These are phyloP conservation scores for Tryphoninae sp. DNA, from an alignment of 2,888 invertebrate genomes.

Conservation along the genomic window DNA sequence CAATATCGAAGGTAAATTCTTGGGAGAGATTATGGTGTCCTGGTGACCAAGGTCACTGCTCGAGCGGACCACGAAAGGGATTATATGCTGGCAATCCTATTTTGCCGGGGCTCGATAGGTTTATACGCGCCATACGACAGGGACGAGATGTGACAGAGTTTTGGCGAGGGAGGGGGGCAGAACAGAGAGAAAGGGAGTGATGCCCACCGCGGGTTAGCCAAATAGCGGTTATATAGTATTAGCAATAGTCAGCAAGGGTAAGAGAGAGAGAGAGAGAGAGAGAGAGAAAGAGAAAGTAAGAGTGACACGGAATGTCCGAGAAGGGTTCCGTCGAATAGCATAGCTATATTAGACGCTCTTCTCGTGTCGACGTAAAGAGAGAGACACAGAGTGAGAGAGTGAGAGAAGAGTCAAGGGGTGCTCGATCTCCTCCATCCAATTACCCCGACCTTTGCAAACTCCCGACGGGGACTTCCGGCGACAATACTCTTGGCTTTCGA, in stretches of 20 bases:
- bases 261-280: constrained; percentile 41
- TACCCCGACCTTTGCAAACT: constrained; percentile 75
- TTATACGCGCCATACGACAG: constrained; percentile 63
- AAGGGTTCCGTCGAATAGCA: constrained; percentile 32
- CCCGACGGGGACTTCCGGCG: constrained; percentile 73
- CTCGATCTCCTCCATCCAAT: constrained; percentile 78
- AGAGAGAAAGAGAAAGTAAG: constrained; percentile 35
- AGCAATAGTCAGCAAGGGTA: constrained; percentile 48
- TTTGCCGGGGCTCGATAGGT: constrained; percentile 64
- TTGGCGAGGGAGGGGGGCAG: constrained; percentile 47
- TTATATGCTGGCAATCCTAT: background rate
- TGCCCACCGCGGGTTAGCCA: constrained; percentile 56
- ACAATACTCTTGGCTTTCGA: constrained; percentile 71
- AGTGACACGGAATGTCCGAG: constrained; percentile 54
- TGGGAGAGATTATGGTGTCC: constrained; percentile 27
- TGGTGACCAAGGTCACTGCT: constrained; percentile 10
- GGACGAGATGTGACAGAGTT: constrained; percentile 55
- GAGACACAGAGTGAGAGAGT: constrained; percentile 16
- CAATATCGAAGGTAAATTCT: constrained; percentile 24
- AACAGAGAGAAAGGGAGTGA: constrained; percentile 29
- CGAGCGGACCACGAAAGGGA: background rate
- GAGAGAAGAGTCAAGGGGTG: constrained; percentile 58
- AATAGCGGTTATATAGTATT: constrained; percentile 52
- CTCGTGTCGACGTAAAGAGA: constrained; percentile 39
- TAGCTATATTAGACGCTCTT: constrained; percentile 44